Evolutionary conservation across 1,140 invertebrate species (phyloP), one percentile per base, ranked within the genome.

Genomic region (Drosophila aff.): DNA sequence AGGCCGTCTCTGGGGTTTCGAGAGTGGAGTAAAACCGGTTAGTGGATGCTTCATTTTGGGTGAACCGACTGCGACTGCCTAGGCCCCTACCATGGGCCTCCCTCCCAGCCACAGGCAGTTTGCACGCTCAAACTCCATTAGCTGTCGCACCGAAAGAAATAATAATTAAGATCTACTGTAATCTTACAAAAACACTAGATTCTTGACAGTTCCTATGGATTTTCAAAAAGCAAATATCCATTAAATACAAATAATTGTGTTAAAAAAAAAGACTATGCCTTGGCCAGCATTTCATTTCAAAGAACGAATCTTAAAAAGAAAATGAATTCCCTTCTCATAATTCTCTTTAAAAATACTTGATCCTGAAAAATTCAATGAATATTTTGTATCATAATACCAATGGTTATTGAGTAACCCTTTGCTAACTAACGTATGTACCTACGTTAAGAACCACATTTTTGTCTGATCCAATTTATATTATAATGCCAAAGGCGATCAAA

Each of bases 11-110:
- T 43, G 49, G 26, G 52, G 8, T 16, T 55, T 38, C 7, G 62
- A 71, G 50, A 63, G 15, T 79, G 74, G 53, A 63, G 33, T 44
- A 64, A 78, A 86, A 86, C 82, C 82, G 71, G 82, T 85, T 81
- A 31, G 50, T n/a, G 43, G 52, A 55, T 55, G 63, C 38, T 47
- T 40, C 46, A 28, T 77, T 71, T 79, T 65, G 46, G 74, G 28
- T 59, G 62, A 67, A 71, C 47, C 33, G 52, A 55, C 21, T 38
- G 52, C 44, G 41, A 21, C 26, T 57, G 55, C 64, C 63, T 74
- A 62, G 78, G 65, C 59, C 55, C 66, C 60, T 49, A 59, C 18
- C 58, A 60, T 60, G 53, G 49, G 40, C 60, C 46, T 40, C 47
- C 60, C 41, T 36, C 61, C 52, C 33, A 68, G 26, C 61, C 59